Base-by-base conservation (phyloP, 1,140 invertebrate species). In the Drosophila leontia region DNA sequence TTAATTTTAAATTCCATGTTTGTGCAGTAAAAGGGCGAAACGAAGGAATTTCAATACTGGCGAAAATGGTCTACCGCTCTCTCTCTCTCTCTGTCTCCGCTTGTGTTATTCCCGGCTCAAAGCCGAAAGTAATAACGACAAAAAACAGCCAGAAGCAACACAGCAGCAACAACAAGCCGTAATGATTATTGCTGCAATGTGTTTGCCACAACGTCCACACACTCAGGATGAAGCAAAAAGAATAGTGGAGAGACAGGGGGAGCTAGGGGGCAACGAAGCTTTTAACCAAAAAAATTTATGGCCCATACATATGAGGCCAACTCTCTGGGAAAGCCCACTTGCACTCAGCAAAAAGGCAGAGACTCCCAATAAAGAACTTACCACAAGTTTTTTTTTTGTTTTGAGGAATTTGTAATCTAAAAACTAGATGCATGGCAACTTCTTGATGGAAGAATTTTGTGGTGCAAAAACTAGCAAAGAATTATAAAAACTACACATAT, bases 1-100 rank as follows among this genome's bases (percentile, higher is more conserved):
- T 88, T 88, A 80, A 88, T 88, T 88, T 88, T 88, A 88, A 88
- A 88, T 88, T 88, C 78, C 84, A 88, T 88, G 84, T 88, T 87
- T 86, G 68, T 71, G 82, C 82, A 63, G 76, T 86, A 86, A 85
- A 85, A 81, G 74, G 74, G 75, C 68, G 67, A 42, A 42, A 53
- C 42, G 69, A 67, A 75, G 69, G 84, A 90, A 88, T 88, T 78
- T 88, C 83, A 81, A 88, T 88, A 88, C 85, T 84, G 64, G 78
- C 64, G 19, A 45, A 85, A 85, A 85, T 85, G 82, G 72, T 69
- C 53, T 32, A 51, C 23, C 26, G 48, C 39, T 32, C 42, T 26
- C 19, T 44, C 42, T 26, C 19, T 44, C 39, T 32, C 42, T 26
- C 19, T 44, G 7, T 12, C 39, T 48, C 39, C 41, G 29, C 13